phyloP scores from a whole-genome alignment of 2,888 invertebrate species.

The Pilophorus perplexus region DNA sequence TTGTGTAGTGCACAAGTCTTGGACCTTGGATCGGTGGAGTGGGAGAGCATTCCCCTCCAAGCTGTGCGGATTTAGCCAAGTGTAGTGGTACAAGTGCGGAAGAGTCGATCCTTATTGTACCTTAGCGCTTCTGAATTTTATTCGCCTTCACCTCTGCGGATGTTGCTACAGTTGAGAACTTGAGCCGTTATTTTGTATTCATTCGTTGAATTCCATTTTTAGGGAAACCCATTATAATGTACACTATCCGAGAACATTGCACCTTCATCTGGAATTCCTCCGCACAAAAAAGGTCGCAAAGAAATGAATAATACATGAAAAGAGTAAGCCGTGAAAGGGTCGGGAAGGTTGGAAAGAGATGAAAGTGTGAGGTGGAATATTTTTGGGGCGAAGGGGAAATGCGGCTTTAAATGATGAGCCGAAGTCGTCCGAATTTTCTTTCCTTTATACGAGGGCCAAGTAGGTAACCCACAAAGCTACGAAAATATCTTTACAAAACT shows the following conservation, averaged over 20 bases:
- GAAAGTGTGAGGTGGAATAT: neutral
- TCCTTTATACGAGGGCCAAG: neutral
- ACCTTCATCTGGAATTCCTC: constrained; percentile 8
- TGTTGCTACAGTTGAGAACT: too few species aligned
- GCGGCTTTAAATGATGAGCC: constrained; percentile 9
- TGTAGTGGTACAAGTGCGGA: too few species aligned
- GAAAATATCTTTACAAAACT: too few species aligned
- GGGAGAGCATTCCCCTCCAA: too few species aligned
- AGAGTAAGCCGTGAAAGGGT: neutral
- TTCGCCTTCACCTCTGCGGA: too few species aligned
- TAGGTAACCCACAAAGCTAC: too few species aligned
- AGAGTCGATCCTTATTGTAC: too few species aligned
- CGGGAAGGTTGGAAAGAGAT: neutral
- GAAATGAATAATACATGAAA: constrained; percentile 15
- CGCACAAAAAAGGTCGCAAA: neutral
- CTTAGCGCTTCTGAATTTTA: too few species aligned
- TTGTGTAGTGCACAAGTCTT: too few species aligned
- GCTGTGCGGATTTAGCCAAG: too few species aligned
- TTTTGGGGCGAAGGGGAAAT: neutral
- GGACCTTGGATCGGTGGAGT: too few species aligned
- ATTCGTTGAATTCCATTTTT: neutral
- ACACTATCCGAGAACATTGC: neutral
- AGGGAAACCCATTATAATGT: neutral
- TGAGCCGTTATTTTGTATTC: too few species aligned
- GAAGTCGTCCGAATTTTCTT: constrained; percentile 16